phyloP scores from a whole-genome alignment of 2,888 invertebrate species.

The Monochamus alternatus region DNA sequence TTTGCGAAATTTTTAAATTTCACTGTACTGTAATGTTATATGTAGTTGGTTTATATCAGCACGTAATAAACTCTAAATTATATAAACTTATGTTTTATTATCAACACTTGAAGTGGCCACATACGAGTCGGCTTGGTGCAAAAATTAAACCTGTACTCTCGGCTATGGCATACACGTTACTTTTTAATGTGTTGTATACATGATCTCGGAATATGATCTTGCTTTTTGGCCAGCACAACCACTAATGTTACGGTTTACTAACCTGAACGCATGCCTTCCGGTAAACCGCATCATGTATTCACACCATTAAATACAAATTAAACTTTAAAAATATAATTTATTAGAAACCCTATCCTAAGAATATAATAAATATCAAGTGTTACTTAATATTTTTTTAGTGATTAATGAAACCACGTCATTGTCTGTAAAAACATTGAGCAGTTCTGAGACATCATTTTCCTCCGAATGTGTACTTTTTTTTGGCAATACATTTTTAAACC shows the following conservation, averaged over 20 bases:
- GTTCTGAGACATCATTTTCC: slow-evolving; percentile 57
- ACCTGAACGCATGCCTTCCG: too few relatives aligned
- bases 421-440: slow-evolving; percentile 80
- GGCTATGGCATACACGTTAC: too few relatives aligned
- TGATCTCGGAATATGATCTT: not conserved
- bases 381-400: slow-evolving; percentile 64
- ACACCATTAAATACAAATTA: not conserved
- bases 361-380: slow-evolving; percentile 1
- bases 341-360: not conserved
- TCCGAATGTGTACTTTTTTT: not conserved
- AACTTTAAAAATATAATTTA: not conserved
- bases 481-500: slow-evolving; percentile 48
- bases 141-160: not conserved
- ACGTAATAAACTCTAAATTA: not conserved
- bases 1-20: not conserved
- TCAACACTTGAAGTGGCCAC: too few relatives aligned
- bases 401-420: slow-evolving; percentile 74
- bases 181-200: too few relatives aligned
- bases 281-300: too few relatives aligned
- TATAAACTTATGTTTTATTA: not conserved
- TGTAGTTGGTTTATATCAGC: not conserved
- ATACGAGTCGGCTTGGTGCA: too few relatives aligned
- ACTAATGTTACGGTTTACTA: not conserved
- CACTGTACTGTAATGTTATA: not conserved
- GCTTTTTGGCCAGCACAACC: not conserved